Percentiles rank a stretch among this genome's conserved stretches.
phyloP scores from a whole-genome alignment of 2,113 vertebrate genomes.

The Balaeniceps rex region DNA sequence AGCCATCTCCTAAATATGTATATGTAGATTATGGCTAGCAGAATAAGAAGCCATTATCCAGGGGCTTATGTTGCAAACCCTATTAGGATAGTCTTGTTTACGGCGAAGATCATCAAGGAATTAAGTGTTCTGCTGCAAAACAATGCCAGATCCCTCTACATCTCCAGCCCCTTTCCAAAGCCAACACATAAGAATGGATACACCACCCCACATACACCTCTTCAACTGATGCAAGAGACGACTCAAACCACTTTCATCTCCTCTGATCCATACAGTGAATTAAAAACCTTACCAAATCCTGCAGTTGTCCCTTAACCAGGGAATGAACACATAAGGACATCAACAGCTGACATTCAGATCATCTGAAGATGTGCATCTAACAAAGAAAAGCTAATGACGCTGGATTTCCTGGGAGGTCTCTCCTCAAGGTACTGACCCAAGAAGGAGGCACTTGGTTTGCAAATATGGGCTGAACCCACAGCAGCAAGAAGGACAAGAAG shows the following conservation, averaged over 20 bases:
- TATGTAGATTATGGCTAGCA: not conserved
- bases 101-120: not conserved
- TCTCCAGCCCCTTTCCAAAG: not conserved
- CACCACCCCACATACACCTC: too few species aligned
- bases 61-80: not conserved
- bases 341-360: not conserved
- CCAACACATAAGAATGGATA: not conserved
- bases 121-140: not conserved
- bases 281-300: not conserved
- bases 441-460: not conserved
- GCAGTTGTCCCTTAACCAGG: not conserved
- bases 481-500: not conserved
- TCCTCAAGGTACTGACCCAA: not conserved
- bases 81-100: not conserved
- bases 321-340: not conserved
- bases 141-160: not conserved
- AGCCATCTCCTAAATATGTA: not conserved
- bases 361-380: not conserved
- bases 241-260: not conserved
- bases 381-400: not conserved
- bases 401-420: not conserved
- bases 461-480: not conserved
- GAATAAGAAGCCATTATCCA: not conserved
- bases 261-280: not conserved
- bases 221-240: not conserved